These are phyloP conservation scores for Takifugu bimaculatus DNA, from an alignment of 2,113 vertebrate genomes.

Conservation along the genomic window DNA sequence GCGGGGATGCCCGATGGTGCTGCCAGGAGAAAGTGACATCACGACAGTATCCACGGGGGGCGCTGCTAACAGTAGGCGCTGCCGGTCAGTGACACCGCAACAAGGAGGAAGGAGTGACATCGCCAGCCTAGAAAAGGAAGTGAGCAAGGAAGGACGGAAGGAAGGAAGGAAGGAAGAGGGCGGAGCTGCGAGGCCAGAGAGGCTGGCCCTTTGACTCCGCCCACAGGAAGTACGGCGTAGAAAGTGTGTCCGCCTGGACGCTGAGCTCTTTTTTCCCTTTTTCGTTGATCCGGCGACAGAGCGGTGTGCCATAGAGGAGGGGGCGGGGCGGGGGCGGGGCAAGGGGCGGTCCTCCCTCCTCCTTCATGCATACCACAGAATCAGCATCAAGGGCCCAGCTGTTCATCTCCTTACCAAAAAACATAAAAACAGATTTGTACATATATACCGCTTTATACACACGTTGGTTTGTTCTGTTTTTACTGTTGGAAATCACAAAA, in stretches of 20 bases:
- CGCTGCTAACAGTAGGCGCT: conserved; percentile 56
- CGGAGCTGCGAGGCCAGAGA: conserved; percentile 46
- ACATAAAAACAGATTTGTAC: conserved; percentile 75
- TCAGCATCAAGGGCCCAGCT: conserved; percentile 70
- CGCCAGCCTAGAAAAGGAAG: conserved; percentile 46
- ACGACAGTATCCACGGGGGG: conserved; percentile 69
- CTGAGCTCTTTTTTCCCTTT: conserved; percentile 49
- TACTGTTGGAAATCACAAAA: conserved; percentile 75
- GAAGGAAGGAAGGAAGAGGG: conserved; percentile 49
- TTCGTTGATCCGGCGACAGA: conserved; percentile 35
- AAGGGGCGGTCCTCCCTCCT: conserved; percentile 46
- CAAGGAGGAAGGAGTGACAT: conserved; percentile 49
- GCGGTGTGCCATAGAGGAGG: conserved; percentile 57
- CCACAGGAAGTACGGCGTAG: conserved; percentile 66
- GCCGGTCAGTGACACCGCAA: conserved; percentile 49
- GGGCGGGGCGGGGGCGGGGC: conserved; percentile 14
- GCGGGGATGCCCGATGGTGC: conserved; percentile 58
- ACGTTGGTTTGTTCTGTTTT: conserved; percentile 43
- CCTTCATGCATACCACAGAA: conserved; percentile 59
- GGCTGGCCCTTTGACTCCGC: conserved; percentile 48
- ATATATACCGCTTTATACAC: conserved; percentile 75
- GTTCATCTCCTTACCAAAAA: conserved; percentile 70
- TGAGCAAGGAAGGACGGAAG: conserved; percentile 29
- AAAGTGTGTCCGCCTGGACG: conserved; percentile 55
- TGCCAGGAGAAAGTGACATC: conserved; percentile 70